phyloP scores from a whole-genome alignment of 2,888 invertebrate species.

The Ellobium chinense region DNA sequence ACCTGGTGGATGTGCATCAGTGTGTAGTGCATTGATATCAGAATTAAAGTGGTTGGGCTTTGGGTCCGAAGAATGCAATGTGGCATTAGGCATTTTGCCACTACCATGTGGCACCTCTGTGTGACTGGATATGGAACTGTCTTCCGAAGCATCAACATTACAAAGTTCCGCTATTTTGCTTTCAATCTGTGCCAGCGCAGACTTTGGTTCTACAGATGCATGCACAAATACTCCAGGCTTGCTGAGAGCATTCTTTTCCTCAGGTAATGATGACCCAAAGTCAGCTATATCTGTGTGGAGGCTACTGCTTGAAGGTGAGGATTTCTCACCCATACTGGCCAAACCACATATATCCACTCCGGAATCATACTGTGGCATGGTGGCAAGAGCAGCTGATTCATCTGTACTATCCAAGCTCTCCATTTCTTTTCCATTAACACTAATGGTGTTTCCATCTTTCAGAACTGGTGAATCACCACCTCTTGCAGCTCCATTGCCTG shows the following conservation, averaged over 20 bases:
- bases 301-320: neutral
- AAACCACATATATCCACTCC: neutral
- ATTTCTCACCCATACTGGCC: neutral
- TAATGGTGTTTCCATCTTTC: neutral
- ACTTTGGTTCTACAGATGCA: neutral
- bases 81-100: too few relatives aligned
- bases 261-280: neutral
- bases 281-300: neutral
- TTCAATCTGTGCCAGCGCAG: neutral
- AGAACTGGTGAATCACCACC: neutral
- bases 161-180: neutral
- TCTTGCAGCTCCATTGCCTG: too few relatives aligned
- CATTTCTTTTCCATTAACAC: neutral
- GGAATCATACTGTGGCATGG: constrained; percentile 15
- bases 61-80: too few relatives aligned
- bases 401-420: neutral
- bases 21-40: too few relatives aligned
- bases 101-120: neutral
- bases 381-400: neutral
- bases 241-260: neutral
- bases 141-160: neutral
- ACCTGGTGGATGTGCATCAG: too few relatives aligned
- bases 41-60: too few relatives aligned
- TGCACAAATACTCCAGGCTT: neutral
- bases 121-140: neutral